Percentiles rank a stretch among this genome's conserved stretches.
phyloP scores from a whole-genome alignment of 2,113 vertebrate species.

The Anas platyrhynchos region DNA sequence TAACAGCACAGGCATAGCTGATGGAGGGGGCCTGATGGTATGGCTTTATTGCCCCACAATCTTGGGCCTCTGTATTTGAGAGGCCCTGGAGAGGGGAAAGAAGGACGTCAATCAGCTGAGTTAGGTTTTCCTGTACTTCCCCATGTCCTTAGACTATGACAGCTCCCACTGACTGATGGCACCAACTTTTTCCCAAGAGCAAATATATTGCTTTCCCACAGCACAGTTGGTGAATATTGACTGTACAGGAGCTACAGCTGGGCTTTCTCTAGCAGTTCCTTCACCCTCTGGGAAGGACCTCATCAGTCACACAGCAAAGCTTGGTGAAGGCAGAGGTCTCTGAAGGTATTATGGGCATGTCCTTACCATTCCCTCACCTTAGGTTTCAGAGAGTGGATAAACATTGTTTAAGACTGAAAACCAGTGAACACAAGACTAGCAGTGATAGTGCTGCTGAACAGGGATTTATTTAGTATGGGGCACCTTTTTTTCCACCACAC shows the following conservation, averaged over 20 bases:
- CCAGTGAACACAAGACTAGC: background rate
- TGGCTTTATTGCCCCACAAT: background rate
- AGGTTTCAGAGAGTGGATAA: background rate
- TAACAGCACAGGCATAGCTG: background rate
- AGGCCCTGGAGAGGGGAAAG: rapidly evolving
- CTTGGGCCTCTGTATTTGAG: background rate
- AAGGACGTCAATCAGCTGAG: background rate
- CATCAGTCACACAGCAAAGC: background rate
- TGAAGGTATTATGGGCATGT: background rate
- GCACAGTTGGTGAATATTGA: background rate
- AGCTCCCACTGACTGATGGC: background rate
- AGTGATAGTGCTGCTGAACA: background rate
- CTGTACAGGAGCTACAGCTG: background rate
- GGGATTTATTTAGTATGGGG: background rate
- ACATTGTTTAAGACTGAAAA: background rate
- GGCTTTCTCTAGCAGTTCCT: background rate
- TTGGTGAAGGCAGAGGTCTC: too few relatives aligned
- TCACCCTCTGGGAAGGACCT: background rate
- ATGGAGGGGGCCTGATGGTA: rapidly evolving
- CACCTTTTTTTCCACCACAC: background rate
- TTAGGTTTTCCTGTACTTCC: background rate
- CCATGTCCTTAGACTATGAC: rapidly evolving
- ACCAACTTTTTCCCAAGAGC: background rate
- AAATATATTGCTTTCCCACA: background rate
- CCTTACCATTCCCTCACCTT: background rate